Base-by-base conservation (phyloP, 2,888 invertebrate genomes). In the Xestia xanthographa region DNA sequence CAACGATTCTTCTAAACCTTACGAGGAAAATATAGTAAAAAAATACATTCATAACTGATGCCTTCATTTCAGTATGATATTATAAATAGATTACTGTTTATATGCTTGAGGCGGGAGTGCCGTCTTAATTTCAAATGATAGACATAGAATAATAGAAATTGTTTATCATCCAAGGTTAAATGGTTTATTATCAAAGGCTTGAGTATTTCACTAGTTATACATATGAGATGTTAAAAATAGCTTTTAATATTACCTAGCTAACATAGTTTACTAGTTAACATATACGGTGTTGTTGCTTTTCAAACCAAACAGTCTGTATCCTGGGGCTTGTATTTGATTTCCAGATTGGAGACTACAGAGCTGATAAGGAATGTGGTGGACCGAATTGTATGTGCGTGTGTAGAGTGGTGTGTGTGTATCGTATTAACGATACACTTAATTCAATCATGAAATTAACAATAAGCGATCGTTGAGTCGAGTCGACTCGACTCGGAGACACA, bases 31-130 rank as follows among this genome's bases (percentile, higher is more conserved):
- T n/a, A 45, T 20, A 20, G n/a, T 8, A 14, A 5, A 63, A 38
- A 77, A 63, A n/a, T n/a, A n/a, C n/a, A n/a, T 56, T 29, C 79
- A 14, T 38, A n/a, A 34, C 38, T 48, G 26, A n/a, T 22, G 20
- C 45, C 48, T 58, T n/a, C 12, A n/a, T 48, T 56, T 14, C 26
- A 29, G 5, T 60, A 12, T 20, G 17, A 20, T 62, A 38, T 38
- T 65, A 11, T 17, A 75, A 53, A 63, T 12, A 75, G 3, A 22
- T 34, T 2, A 26, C 3, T 34, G 14, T n/a, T 26, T 50, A 29
- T 14, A 29, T 11, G 41, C 22, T 60, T 29, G 5, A 48, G 9
- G n/a, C 9, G 5, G 5, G 5, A 26, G 9, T 22, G 20, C 20
- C 26, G 14, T 56, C 9, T n/a, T 77, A 20, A 45, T 45, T n/a